Conservation (phyloP, 2,113 vertebrate genomes). For the Sphyrna mokarran region DNA sequence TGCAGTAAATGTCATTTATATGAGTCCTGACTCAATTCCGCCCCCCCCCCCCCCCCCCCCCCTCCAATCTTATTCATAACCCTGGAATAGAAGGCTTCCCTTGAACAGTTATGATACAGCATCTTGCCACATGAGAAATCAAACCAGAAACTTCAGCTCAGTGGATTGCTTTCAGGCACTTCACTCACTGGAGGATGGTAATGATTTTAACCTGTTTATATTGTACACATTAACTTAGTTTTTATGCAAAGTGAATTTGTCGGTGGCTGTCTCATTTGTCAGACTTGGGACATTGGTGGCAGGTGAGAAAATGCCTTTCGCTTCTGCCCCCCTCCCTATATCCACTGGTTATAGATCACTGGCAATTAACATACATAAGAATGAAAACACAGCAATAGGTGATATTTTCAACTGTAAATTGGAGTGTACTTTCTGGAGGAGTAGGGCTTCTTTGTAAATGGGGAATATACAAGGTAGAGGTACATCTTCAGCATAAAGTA, state of each 20-base stretch:
- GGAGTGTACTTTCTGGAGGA: neutral
- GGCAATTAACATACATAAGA: neutral
- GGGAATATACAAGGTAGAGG: neutral
- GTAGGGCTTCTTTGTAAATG: neutral
- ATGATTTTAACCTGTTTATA: neutral
- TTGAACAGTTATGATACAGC: neutral
- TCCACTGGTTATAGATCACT: neutral
- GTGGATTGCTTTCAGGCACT: neutral
- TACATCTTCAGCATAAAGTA: neutral
- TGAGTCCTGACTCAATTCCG: neutral
- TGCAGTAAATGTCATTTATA: neutral
- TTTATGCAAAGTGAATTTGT: neutral
- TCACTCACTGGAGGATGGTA: neutral
- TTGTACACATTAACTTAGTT: neutral
- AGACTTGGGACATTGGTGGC: neutral
- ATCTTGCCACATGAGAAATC: neutral
- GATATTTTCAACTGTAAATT: neutral
- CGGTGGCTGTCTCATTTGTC: neutral
- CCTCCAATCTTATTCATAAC: neutral
- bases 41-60: too few species aligned
- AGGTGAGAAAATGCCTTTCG: neutral
- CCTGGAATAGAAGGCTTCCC: neutral
- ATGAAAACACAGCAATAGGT: neutral
- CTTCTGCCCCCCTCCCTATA: neutral
- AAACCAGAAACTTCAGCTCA: neutral